Evolutionary conservation across 2,888 invertebrate genomes (phyloP), one percentile per base, ranked within the genome.

Genomic region (Strigamia crassipes): DNA sequence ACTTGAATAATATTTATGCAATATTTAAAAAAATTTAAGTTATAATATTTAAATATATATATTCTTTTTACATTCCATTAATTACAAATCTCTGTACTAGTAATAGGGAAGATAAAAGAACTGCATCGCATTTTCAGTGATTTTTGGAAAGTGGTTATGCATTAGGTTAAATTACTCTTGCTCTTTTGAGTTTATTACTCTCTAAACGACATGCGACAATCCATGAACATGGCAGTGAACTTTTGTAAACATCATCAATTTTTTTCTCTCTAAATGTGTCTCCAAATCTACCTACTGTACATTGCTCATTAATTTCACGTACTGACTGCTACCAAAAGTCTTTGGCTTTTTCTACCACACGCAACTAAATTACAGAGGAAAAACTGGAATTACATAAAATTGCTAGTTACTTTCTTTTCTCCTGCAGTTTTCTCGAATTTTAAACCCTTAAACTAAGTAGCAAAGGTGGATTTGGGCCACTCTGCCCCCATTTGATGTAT

Each of bases 161-260:
- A 56, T 73, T 31, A 4, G 73, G 31, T 31, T 4, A 27, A 23
- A 31, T 15, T 73, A 31, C 73, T 73, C 12, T 73, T 73, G 73
- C 12, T 23, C 27, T 73, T 73, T 73, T 31, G 73, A 73, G 73
- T 73, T 73, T 73, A 27, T 73, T 73, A 27, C 73, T 73, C 73
- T 31, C 73, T 73, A 12, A 10, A 73, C 31, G 31, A 31, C 73
- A 31, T 73, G 73, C 73, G 73, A 73, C 73, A 73, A 73, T 51
- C 31, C 73, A 31, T 56, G 56, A 18, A 56, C 73, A 73, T 73
- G 73, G 73, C 73, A 73, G 73, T 73, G 73, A 73, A 73, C 73
- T 73, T 73, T 73, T 31, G 31, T 31, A 73, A 1, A 73, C 13
- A 73, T 56, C 56, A 56, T 2, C 15, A 15, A n/a, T 56, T 56